Evolutionary conservation across 37 sponge, comb jelly and placozoan genomes (phyloP).

Genomic region (Eunapius fragilis): DNA sequence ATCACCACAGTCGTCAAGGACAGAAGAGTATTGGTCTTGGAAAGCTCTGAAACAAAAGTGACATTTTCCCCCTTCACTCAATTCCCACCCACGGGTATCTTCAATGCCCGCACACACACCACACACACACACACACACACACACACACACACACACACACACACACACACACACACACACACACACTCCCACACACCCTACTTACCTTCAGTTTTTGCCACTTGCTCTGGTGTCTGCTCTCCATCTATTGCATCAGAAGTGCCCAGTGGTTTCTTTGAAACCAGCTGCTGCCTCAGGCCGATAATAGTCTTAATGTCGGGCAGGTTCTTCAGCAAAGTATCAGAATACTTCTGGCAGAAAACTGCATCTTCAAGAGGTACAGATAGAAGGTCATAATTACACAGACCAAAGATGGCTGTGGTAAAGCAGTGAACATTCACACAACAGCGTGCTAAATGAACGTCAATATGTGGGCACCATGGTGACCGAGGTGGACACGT

Average conservation of each 20-base stretch:
- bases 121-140: no score
- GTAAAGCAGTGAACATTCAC: no score
- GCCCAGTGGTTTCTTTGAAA: background rate
- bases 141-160: no score
- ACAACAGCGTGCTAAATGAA: background rate
- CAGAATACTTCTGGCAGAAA: conserved; percentile 22
- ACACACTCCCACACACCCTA: no score
- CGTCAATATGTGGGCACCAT: background rate
- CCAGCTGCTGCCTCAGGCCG: conserved; percentile 43
- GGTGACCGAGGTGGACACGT: background rate
- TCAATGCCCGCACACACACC: background rate
- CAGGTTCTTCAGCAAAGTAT: conserved; percentile 51
- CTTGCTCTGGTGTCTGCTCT: background rate
- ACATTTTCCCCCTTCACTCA: no score
- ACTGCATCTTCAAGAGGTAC: background rate
- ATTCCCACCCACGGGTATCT: background rate
- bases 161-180: no score
- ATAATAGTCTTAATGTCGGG: conserved; percentile 77
- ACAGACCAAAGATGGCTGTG: no score
- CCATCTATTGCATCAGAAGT: background rate
- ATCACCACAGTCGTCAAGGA: conserved; percentile 25
- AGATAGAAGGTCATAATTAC: no score
- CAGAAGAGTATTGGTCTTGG: conserved; percentile 7
- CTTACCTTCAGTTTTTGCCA: conserved; percentile 23
- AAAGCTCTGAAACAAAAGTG: background rate